phyloP scores from a whole-genome alignment of 2,113 vertebrate species.

The Zosterops japonicus region DNA sequence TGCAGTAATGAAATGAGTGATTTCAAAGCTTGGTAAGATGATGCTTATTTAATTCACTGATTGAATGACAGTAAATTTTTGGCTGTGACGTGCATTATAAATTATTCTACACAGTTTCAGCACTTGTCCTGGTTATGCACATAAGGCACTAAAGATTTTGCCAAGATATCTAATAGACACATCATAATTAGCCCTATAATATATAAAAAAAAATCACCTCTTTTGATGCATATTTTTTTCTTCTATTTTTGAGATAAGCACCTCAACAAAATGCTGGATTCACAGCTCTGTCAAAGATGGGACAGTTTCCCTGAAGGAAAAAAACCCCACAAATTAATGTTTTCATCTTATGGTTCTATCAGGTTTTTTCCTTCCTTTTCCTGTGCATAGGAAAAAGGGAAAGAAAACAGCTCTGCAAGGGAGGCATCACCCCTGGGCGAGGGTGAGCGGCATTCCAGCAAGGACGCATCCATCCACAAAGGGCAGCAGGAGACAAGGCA shows the following conservation, averaged over 20 bases:
- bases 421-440: not conserved
- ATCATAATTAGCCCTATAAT: not conserved
- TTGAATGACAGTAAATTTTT: slow-evolving; percentile 19
- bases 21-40: not conserved
- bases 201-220: not conserved
- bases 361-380: not conserved
- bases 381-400: not conserved
- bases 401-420: not conserved
- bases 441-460: not conserved
- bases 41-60: not conserved
- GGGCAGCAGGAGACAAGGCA: not conserved
- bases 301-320: not conserved
- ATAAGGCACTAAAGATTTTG: slow-evolving; percentile 1
- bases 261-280: not conserved
- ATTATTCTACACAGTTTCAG: not conserved
- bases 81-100: not conserved
- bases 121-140: slow-evolving; percentile 23
- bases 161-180: slow-evolving; percentile 6
- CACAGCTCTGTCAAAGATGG: not conserved
- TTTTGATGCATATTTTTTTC: not conserved
- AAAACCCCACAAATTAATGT: not conserved
- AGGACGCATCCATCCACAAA: not conserved
- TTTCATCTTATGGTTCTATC: not conserved
- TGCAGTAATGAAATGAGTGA: not conserved
- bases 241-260: not conserved